Conservation (phyloP, 37 sponge, comb jelly and placozoan genomes). For the Spongia lamella region DNA sequence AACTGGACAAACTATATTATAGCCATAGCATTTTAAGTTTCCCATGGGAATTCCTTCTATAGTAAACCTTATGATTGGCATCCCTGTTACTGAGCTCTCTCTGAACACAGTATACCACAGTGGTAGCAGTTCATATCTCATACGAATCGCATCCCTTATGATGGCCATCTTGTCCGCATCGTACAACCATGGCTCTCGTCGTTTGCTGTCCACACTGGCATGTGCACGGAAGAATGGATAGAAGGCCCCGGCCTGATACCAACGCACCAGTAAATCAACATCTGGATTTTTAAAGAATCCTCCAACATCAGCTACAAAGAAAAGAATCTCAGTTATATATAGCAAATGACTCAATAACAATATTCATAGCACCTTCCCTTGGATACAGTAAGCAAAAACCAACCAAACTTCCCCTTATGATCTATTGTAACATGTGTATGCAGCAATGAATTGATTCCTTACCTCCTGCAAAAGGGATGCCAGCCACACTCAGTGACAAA, state of each 20-base stretch:
- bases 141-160: constrained; percentile 73
- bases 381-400: too few relatives aligned
- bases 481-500: constrained; percentile 89
- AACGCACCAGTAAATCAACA: constrained; percentile 83
- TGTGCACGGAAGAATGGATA: constrained; percentile 99
- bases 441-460: too few relatives aligned
- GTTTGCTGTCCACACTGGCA: constrained; percentile 96
- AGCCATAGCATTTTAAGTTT: too few relatives aligned
- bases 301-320: constrained; percentile 91
- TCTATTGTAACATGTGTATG: too few relatives aligned
- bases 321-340: too few relatives aligned
- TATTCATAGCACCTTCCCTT: too few relatives aligned
- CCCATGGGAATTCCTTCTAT: too few relatives aligned
- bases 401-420: too few relatives aligned
- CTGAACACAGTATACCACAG: constrained; percentile 93
- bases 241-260: constrained; percentile 97
- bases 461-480: constrained; percentile 93
- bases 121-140: constrained; percentile 87
- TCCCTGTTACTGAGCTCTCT: constrained; percentile 63
- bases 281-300: constrained; percentile 97
- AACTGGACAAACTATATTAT: too few relatives aligned
- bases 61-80: constrained; percentile 89
- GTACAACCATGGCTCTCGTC: constrained; percentile 95
- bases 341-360: too few relatives aligned
- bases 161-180: constrained; percentile 65